phyloP scores from a whole-genome alignment of 2,888 invertebrate species.

The Rhorus exstirpatorius region DNA sequence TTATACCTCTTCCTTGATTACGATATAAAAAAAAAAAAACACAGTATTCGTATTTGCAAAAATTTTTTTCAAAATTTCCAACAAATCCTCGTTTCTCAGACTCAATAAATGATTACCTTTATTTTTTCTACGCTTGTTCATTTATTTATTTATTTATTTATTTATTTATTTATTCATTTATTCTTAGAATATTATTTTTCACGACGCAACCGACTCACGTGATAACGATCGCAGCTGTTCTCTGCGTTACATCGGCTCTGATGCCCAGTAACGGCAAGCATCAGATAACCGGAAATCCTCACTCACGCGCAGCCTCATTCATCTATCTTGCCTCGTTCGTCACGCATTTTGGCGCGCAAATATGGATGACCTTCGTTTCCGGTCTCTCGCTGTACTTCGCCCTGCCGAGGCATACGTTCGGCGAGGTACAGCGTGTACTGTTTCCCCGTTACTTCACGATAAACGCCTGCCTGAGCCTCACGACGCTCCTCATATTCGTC shows the following conservation, averaged over 20 bases:
- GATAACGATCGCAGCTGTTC: constrained; percentile 89
- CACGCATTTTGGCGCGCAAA: constrained; percentile 94
- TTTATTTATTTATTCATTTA: constrained; percentile 72
- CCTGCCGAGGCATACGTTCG: constrained; percentile 94
- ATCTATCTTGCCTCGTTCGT: constrained; percentile 93
- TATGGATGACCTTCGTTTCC: constrained; percentile 97
- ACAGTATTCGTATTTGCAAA: neutral
- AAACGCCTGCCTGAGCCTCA: constrained; percentile 91
- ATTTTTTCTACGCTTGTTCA: constrained; percentile 1
- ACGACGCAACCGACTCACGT: constrained; percentile 94
- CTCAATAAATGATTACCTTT: neutral
- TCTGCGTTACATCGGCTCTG: constrained; percentile 85
- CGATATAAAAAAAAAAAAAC: neutral
- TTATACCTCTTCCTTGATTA: too few species aligned
- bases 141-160: constrained; percentile 75
- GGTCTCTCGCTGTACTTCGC: constrained; percentile 95
- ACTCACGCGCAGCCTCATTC: constrained; percentile 86
- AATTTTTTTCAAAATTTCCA: neutral
- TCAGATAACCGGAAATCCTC: constrained; percentile 78
- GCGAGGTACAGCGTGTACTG: constrained; percentile 94
- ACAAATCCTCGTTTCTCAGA: neutral
- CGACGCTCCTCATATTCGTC: constrained; percentile 91
- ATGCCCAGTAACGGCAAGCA: constrained; percentile 76
- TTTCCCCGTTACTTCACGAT: constrained; percentile 95
- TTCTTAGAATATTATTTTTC: constrained; percentile 89